A percentile compares a stretch with the other conserved stretches of the same genome.
These are phyloP conservation scores for Acrobasis repandana DNA, from an alignment of 2,888 invertebrate genomes.

Conservation along the genomic window DNA sequence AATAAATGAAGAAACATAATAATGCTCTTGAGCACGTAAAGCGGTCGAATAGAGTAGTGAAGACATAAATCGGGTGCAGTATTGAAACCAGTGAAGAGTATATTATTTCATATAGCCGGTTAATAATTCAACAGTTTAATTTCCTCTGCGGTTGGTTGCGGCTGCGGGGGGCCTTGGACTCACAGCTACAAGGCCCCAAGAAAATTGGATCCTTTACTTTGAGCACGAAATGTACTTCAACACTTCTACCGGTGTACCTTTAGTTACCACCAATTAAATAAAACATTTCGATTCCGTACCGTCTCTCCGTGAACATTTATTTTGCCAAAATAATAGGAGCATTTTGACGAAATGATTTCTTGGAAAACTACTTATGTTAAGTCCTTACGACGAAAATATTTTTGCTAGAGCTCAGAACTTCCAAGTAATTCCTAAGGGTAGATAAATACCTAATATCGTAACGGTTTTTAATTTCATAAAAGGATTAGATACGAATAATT, in stretches of 20 bases:
- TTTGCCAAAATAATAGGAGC: not conserved
- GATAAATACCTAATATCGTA: not conserved
- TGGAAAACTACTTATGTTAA: not conserved
- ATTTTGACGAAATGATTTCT: not conserved
- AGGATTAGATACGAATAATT: not conserved
- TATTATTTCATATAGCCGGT: slow-evolving; percentile 45
- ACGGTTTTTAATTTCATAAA: not conserved
- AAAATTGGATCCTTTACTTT: slow-evolving; percentile 44
- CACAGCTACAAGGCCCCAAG: slow-evolving; percentile 28
- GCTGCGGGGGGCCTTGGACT: slow-evolving; percentile 41
- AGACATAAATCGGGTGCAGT: slow-evolving; percentile 24
- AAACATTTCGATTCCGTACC: slow-evolving; percentile 11
- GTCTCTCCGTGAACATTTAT: not conserved
- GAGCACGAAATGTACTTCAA: slow-evolving; percentile 35
- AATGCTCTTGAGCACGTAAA: not conserved
- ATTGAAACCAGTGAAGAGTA: slow-evolving; percentile 33
- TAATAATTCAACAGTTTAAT: slow-evolving; percentile 71
- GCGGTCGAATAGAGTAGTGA: not conserved
- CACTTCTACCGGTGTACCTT: slow-evolving; percentile 25
- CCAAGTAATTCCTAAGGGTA: not conserved
- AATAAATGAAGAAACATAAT: too few species aligned
- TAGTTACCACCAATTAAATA: slow-evolving; percentile 26
- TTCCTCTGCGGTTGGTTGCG: slow-evolving; percentile 68
- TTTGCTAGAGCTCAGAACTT: not conserved
- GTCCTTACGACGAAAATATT: not conserved